Percentiles rank a stretch among this genome's conserved stretches.
Evolutionary conservation across 2,888 invertebrate species (phyloP).

Genomic region (Eutolmus rufibarbis): DNA sequence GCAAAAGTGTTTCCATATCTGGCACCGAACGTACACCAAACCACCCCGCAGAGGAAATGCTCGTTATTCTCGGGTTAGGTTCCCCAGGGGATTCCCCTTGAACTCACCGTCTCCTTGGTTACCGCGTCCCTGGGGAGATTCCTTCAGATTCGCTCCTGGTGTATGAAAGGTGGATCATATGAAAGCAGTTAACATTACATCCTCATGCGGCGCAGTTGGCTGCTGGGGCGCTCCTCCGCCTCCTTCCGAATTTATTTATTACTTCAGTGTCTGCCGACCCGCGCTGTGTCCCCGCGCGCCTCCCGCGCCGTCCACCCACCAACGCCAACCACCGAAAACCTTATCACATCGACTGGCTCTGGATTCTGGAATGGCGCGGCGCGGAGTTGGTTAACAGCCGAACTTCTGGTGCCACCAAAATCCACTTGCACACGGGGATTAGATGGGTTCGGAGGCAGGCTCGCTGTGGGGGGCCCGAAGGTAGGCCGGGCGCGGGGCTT

Average conservation of each 20-base stretch:
- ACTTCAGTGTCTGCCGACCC: not conserved
- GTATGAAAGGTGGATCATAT: constrained; percentile 1
- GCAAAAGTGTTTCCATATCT: constrained; percentile 3
- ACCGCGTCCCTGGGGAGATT: constrained; percentile 52
- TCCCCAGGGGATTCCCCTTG: constrained; percentile 39
- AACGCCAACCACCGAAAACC: not conserved
- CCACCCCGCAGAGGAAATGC: constrained; percentile 42
- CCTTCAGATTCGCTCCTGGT: not conserved
- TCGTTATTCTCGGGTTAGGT: constrained; percentile 45
- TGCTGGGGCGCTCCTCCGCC: not conserved
- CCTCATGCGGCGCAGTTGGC: constrained; percentile 1
- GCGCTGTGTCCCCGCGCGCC: not conserved
- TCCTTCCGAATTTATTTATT: not conserved
- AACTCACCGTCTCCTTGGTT: constrained; percentile 55
- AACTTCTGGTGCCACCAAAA: not conserved
- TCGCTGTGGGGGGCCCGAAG: not conserved
- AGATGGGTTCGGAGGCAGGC: not conserved
- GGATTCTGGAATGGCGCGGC: not conserved
- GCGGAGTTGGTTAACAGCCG: not conserved
- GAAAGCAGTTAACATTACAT: constrained; percentile 7
- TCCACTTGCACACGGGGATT: not conserved
- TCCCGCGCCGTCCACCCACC: not conserved
- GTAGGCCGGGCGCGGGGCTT: not conserved
- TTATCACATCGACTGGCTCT: not conserved
- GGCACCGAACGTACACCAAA: constrained; percentile 17